Base-by-base conservation (phyloP, 2,888 invertebrate genomes). In the Cybosia mesomella region DNA sequence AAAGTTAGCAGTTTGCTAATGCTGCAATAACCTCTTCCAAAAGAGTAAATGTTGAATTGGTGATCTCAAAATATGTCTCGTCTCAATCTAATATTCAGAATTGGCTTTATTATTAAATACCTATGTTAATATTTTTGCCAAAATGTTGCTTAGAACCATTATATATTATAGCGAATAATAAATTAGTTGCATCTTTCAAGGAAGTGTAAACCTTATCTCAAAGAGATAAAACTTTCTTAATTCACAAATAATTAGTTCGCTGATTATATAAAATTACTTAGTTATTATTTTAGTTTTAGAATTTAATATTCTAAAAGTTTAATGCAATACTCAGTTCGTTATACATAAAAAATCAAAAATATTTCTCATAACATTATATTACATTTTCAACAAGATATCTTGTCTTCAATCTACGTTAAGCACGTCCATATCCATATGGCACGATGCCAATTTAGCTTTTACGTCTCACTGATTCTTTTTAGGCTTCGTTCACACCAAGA, bases 381-480 rank as follows among this genome's bases (percentile, higher is more conserved):
- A 49, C 49, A 9, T 9, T 49, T n/a, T 49, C 49, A 49, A 49
- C 49, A 49, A 49, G 49, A 49, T n/a, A 49, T 49, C 49, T 49
- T 49, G n/a, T 49, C 49, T 49, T 49, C 49, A 49, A 49, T 49
- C 49, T 49, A 49, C 49, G 49, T 36, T 21, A 11, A 58, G 34
- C 21, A 36, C 21, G n/a, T 36, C 34, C 13, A 21, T 22, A 22
- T 22, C 15, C 7, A 34, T 34, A 34, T 34, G 10, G 34, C 8
- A 21, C 21, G 34, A 58, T 58, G 34, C 21, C 13, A 13, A 13
- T 58, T 58, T 58, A 15, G 13, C 58, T 58, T 34, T 22, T 49
- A 49, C 49, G 49, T 49, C 49, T 49, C 49, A 49, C 49, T 49
- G 49, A 49, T 49, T 49, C 49, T 49, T 49, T 28, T 49, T 49